Evolutionary conservation across 2,797 vertebrate genomes (phyloP).

Genomic region (Bucorvus abyssinicus): DNA sequence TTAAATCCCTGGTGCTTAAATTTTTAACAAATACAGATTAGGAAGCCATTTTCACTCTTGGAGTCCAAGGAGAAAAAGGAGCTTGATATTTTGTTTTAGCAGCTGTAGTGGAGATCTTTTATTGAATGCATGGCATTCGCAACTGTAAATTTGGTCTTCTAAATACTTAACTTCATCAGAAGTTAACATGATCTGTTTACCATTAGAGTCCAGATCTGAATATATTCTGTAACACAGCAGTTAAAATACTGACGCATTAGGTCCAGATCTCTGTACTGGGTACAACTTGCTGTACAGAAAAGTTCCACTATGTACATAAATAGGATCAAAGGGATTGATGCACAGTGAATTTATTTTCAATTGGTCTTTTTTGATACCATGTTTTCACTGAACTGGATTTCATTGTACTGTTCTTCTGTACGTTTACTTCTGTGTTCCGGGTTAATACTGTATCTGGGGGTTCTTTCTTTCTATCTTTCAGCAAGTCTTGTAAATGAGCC

Average conservation of each 20-base stretch:
- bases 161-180: constrained; percentile 67
- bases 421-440: constrained; percentile 59
- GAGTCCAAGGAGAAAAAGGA: constrained; percentile 66
- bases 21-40: constrained; percentile 62
- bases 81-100: constrained; percentile 58
- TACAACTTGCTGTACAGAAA: constrained; percentile 56
- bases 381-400: constrained; percentile 71
- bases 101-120: constrained; percentile 59
- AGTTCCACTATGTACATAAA: constrained; percentile 68
- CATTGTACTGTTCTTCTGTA: constrained; percentile 57
- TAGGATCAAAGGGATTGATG: constrained; percentile 66
- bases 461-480: neutral
- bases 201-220: constrained; percentile 62
- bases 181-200: constrained; percentile 65
- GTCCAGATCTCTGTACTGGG: constrained; percentile 63
- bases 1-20: constrained; percentile 71
- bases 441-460: constrained; percentile 22
- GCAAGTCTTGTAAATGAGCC: constrained; percentile 65
- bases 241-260: constrained; percentile 64
- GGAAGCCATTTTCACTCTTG: constrained; percentile 77
- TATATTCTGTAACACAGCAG: constrained; percentile 46
- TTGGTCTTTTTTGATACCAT: constrained; percentile 65
- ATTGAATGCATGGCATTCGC: constrained; percentile 67
- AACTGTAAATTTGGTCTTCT: constrained; percentile 68
- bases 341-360: constrained; percentile 56